Evolutionary conservation across 2,797 vertebrate species (phyloP), one percentile per base, ranked within the genome.

Genomic region (Masticophis lateralis): DNA sequence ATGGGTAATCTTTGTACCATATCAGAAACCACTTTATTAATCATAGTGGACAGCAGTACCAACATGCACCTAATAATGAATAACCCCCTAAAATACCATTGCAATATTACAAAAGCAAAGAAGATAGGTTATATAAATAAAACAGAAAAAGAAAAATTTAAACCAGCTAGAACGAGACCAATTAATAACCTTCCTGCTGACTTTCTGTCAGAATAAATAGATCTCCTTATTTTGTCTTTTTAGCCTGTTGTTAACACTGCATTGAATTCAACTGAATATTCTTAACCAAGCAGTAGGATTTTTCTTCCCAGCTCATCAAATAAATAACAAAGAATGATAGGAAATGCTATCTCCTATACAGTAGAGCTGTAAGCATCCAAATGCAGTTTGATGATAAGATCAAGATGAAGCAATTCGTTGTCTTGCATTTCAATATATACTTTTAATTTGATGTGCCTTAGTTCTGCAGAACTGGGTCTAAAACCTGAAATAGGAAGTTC

Each of bases 381-480:
- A 87, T 92, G 91, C 86, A 90, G 94, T 95, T 57, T 88, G 37
- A 94, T 89, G 89, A 94, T 57, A 59, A 43, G 2, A 60, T 51
- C 74, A 60, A 95, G 91, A 93, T 53, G 43, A 94, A 92, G 96
- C 32, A 90, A 93, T 90, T 97, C 86, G 94, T 94, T 96, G 86
- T 93, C 90, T 95, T 95, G 94, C 93, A 66, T 96, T 92, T 94
- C 95, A 93, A 86, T 95, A 95, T 88, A 94, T 95, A 95, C 91
- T 93, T 57, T 96, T 25, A 90, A 86, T 86, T 56, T 13, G 79
- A 83, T 47, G 93, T 97, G 97, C 97, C 97, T 97, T 95, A 97
- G 89, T 97, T 96, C 97, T 97, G 94, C 97, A 97, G 97, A 97
- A 97, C 97, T 98, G 96, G 95, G 97, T 96, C 96, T 97, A 96